Evolutionary conservation across 2,113 vertebrate species (phyloP).

Genomic region (Muntiacus muntjak): DNA sequence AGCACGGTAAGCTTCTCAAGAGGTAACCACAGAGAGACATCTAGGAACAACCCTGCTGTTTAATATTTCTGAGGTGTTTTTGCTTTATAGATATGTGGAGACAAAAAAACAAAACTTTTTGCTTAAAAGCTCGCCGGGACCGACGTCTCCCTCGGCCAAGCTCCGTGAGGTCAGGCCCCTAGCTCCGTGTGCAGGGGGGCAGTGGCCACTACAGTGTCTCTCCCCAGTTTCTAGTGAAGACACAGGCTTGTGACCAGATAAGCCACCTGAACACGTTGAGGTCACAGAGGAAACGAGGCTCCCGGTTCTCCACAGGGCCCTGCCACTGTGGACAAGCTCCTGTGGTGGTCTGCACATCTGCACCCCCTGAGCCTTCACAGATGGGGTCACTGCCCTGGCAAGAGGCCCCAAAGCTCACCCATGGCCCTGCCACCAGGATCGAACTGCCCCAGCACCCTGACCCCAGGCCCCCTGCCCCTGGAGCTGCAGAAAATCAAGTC

Average conservation of each 20-base stretch:
- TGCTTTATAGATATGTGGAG: neutral
- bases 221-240: neutral
- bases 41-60: neutral
- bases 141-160: neutral
- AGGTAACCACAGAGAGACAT: neutral
- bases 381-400: neutral
- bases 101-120: neutral
- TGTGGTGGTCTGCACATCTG: neutral
- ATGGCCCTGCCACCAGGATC: neutral
- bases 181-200: rapidly evolving
- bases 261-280: too few species aligned
- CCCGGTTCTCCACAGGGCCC: neutral
- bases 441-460: rapidly evolving
- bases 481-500: neutral
- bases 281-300: neutral
- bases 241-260: neutral
- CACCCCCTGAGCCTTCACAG: neutral
- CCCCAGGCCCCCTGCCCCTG: neutral
- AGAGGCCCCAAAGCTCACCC: neutral
- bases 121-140: neutral
- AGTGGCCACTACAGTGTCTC: too few species aligned
- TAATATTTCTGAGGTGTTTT: neutral
- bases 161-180: neutral
- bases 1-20: neutral
- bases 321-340: neutral